Evolutionary conservation across 2,888 invertebrate species (phyloP).

Genomic region (Abrostola triplasia): DNA sequence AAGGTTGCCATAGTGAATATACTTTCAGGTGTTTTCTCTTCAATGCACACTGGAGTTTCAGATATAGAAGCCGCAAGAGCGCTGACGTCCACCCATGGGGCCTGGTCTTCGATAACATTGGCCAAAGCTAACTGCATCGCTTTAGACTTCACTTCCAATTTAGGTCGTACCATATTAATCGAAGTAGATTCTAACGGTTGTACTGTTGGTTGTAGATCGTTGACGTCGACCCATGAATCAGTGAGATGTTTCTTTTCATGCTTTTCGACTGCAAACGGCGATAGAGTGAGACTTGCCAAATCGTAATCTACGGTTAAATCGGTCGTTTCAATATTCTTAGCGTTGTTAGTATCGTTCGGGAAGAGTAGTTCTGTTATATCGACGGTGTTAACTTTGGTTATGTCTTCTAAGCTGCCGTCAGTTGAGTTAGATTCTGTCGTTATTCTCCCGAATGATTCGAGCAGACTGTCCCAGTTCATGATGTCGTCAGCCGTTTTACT

Average conservation of each 20-base stretch:
- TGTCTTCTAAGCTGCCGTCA: slow-evolving; percentile 78
- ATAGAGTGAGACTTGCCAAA: slow-evolving; percentile 71
- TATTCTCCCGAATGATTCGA: slow-evolving; percentile 83
- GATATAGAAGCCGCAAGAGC: slow-evolving; percentile 90
- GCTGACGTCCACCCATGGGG: slow-evolving; percentile 93
- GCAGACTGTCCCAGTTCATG: slow-evolving; percentile 83
- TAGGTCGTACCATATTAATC: slow-evolving; percentile 46
- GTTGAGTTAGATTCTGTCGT: slow-evolving; percentile 83
- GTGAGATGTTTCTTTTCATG: slow-evolving; percentile 63
- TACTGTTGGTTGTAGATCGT: slow-evolving; percentile 65
- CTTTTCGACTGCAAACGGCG: slow-evolving; percentile 71
- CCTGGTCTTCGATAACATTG: slow-evolving; percentile 92
- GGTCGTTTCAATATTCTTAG: slow-evolving; percentile 66
- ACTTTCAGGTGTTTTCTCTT: slow-evolving; percentile 87
- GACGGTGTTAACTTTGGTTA: slow-evolving; percentile 72
- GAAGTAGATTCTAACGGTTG: slow-evolving; percentile 42
- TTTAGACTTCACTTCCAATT: slow-evolving; percentile 77
- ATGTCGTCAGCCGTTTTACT: slow-evolving; percentile 57
- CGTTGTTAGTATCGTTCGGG: slow-evolving; percentile 69
- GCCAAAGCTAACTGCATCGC: slow-evolving; percentile 92
- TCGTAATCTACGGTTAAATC: slow-evolving; percentile 76
- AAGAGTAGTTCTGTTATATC: slow-evolving; percentile 83
- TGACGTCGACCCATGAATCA: slow-evolving; percentile 72
- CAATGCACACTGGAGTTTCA: slow-evolving; percentile 90
- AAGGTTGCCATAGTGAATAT: slow-evolving; percentile 87